phyloP scores from a whole-genome alignment of 2,113 vertebrate species.

The Sander vitreus region DNA sequence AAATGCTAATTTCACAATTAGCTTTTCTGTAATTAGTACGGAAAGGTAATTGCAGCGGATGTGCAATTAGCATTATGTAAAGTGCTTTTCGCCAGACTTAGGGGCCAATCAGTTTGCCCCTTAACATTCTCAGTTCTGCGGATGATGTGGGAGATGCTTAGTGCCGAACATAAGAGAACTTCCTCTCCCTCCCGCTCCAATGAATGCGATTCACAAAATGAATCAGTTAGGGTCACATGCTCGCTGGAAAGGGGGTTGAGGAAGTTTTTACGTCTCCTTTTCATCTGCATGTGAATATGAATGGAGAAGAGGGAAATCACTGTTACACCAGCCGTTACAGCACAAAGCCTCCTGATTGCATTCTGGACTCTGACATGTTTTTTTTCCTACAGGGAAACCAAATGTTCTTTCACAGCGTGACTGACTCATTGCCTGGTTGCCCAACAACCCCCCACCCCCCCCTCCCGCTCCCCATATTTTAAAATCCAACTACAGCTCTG shows the following conservation, averaged over 20 bases:
- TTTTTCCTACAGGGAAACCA: constrained; percentile 75
- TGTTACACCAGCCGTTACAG: constrained; percentile 73
- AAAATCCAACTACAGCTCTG: constrained; percentile 37
- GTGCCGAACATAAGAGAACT: constrained; percentile 63
- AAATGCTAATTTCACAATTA: constrained; percentile 76
- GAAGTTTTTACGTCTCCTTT: constrained; percentile 65
- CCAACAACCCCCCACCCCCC: constrained; percentile 39
- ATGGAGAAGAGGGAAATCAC: constrained; percentile 77
- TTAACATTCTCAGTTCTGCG: constrained; percentile 59
- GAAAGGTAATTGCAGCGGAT: constrained; percentile 82
- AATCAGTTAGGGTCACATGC: constrained; percentile 71
- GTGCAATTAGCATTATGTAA: constrained; percentile 83
- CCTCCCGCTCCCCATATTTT: constrained; percentile 27
- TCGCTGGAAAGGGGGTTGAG: constrained; percentile 43
- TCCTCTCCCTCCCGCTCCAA: constrained; percentile 66
- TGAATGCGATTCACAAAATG: constrained; percentile 71
- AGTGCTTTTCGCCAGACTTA: constrained; percentile 75
- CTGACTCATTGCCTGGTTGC: constrained; percentile 81
- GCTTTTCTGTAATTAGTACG: constrained; percentile 80
- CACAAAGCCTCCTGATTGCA: constrained; percentile 83
- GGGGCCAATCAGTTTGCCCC: constrained; percentile 79
- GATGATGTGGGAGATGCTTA: constrained; percentile 69
- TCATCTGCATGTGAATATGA: constrained; percentile 70
- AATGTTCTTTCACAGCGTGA: constrained; percentile 79
- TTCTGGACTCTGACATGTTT: constrained; percentile 77